Evolutionary conservation across 2,113 vertebrate species (phyloP).

Genomic region (Callaeas wilsoni): DNA sequence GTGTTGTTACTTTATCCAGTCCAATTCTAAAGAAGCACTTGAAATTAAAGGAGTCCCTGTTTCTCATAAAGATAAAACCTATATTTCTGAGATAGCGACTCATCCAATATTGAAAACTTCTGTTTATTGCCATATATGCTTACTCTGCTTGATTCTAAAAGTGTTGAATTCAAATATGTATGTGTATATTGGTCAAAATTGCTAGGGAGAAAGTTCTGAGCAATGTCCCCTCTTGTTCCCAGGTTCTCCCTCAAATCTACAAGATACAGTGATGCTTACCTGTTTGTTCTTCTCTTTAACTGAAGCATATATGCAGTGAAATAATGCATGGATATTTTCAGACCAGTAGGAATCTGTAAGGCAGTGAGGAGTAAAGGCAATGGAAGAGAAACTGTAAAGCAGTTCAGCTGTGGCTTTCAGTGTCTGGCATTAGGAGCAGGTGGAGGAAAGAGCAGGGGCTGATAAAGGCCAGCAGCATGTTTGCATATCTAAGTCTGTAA

Average conservation of each 20-base stretch:
- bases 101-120: not conserved
- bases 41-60: not conserved
- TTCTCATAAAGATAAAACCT: not conserved
- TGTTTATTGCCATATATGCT: not conserved
- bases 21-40: not conserved
- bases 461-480: not conserved
- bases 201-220: not conserved
- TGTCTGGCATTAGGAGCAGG: not conserved
- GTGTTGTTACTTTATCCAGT: not conserved
- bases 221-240: not conserved
- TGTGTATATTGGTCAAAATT: not conserved
- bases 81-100: not conserved
- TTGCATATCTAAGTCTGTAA: not conserved
- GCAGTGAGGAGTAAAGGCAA: not conserved
- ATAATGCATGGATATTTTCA: not conserved
- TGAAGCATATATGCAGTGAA: not conserved
- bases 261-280: not conserved
- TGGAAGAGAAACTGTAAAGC: not conserved
- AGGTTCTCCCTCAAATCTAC: not conserved
- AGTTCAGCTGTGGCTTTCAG: not conserved
- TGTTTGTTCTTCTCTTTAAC: not conserved
- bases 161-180: not conserved
- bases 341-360: not conserved
- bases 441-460: not conserved
- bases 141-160: not conserved